These are phyloP conservation scores for Platyrinchus mystaceus DNA, from an alignment of 2,797 vertebrate genomes.

Conservation along the genomic window DNA sequence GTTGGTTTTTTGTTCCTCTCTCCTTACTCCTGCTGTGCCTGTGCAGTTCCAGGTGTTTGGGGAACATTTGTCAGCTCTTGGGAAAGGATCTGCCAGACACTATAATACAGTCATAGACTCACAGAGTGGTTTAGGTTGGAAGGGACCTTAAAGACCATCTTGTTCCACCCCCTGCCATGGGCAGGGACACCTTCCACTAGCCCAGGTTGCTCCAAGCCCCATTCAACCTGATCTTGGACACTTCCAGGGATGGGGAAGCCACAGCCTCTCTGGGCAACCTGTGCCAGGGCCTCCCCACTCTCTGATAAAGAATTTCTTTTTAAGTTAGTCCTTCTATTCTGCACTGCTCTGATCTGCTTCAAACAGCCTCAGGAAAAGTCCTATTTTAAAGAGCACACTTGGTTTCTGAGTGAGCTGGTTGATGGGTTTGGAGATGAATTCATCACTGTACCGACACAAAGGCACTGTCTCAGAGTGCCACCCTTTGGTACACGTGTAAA, in stretches of 20 bases:
- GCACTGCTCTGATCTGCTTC: accelerated
- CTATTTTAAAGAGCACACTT: neutral
- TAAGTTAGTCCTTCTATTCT: neutral
- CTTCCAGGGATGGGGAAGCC: neutral
- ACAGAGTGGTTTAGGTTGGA: neutral
- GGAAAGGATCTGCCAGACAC: neutral
- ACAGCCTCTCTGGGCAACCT: neutral
- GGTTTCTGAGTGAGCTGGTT: neutral
- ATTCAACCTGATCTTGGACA: neutral
- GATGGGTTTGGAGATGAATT: neutral
- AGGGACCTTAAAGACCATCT: neutral
- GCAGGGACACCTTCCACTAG: neutral
- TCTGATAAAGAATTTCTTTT: neutral
- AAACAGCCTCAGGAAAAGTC: neutral
- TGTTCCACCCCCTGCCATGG: neutral
- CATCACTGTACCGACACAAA: neutral
- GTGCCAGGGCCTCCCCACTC: neutral
- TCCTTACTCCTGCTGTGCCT: neutral
- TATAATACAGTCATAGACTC: neutral
- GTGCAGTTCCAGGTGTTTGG: neutral
- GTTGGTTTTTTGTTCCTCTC: neutral
- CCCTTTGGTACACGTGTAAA: neutral
- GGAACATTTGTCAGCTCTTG: neutral
- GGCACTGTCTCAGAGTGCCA: neutral
- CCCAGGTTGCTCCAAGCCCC: neutral